A percentile compares a stretch with the other conserved stretches of the same genome.
Conservation (phyloP, 2,888 invertebrate genomes). For the Osmoderma eremita region DNA sequence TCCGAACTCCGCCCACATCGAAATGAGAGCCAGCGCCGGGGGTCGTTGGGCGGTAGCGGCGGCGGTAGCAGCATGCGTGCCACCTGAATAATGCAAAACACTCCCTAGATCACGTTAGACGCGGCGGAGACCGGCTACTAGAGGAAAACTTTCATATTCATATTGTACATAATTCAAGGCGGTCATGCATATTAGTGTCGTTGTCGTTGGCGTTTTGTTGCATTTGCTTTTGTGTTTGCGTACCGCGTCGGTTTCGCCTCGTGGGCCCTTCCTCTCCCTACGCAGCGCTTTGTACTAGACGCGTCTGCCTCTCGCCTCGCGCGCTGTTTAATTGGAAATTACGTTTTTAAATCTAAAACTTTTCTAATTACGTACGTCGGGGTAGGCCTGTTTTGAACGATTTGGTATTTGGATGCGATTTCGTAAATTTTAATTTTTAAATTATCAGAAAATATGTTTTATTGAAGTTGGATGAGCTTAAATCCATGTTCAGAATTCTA, state of each 20-base stretch:
- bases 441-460: no score
- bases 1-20: slow-evolving; percentile 48
- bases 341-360: slow-evolving; percentile 34
- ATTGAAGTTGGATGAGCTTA: no score
- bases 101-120: slow-evolving; percentile 45
- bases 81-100: slow-evolving; percentile 49
- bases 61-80: slow-evolving; percentile 48
- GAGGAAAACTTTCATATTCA: slow-evolving; percentile 43
- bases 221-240: slow-evolving; percentile 30
- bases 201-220: slow-evolving; percentile 21
- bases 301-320: background rate
- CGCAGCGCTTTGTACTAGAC: background rate
- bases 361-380: slow-evolving; percentile 16
- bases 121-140: slow-evolving; percentile 29
- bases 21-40: slow-evolving; percentile 45
- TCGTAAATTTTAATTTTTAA: slow-evolving; percentile 7
- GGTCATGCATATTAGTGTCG: slow-evolving; percentile 39
- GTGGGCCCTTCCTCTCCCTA: slow-evolving; percentile 4
- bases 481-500: no score
- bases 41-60: slow-evolving; percentile 22
- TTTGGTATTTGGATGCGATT: background rate
- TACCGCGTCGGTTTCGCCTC: background rate
- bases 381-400: background rate
- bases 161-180: slow-evolving; percentile 41
- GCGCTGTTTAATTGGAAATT: slow-evolving; percentile 32